A percentile compares a stretch with the other conserved stretches of the same genome.
These are phyloP conservation scores for Ptilodon capucinus DNA, from an alignment of 2,888 invertebrate genomes.

Conservation along the genomic window DNA sequence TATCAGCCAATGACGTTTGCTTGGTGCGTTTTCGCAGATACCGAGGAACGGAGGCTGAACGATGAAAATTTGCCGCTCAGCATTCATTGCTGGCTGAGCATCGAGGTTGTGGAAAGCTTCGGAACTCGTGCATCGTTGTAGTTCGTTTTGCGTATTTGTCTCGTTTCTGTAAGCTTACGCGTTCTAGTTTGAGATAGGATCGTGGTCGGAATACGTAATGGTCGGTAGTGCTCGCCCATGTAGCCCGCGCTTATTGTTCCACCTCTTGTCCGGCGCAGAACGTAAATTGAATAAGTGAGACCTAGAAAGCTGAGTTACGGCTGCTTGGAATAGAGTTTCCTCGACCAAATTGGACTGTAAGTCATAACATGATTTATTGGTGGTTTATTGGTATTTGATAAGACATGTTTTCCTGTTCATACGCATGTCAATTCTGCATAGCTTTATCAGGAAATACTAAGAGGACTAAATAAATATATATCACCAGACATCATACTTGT, in stretches of 20 bases:
- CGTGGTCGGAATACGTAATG: conserved; percentile 77
- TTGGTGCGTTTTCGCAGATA: conserved; percentile 44
- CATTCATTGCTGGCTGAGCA: conserved; percentile 40
- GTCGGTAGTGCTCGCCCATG: conserved; percentile 75
- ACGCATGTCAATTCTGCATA: background rate
- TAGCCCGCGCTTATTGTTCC: conserved; percentile 66
- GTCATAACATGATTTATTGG: conserved; percentile 51
- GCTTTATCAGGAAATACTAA: background rate
- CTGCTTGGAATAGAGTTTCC: conserved; percentile 38
- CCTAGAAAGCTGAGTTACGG: conserved; percentile 50
- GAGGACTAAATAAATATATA: too few relatives aligned
- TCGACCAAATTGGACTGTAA: conserved; percentile 52
- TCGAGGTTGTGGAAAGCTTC: conserved; percentile 2
- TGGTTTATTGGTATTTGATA: conserved; percentile 28
- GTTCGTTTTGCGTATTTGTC: conserved; percentile 14
- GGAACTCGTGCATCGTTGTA: conserved; percentile 16
- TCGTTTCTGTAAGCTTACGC: conserved; percentile 25
- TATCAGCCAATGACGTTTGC: conserved; percentile 66
- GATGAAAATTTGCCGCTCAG: conserved; percentile 5
- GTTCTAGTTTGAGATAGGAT: conserved; percentile 49
- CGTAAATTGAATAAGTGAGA: conserved; percentile 69
- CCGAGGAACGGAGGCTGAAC: conserved; percentile 13
- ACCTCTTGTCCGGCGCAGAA: conserved; percentile 47
- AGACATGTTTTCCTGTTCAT: conserved; percentile 28
- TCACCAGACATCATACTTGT: too few relatives aligned